Evolutionary conservation across 2,888 invertebrate species (phyloP), one percentile per base, ranked within the genome.

Genomic region (Tridacna crocea): DNA sequence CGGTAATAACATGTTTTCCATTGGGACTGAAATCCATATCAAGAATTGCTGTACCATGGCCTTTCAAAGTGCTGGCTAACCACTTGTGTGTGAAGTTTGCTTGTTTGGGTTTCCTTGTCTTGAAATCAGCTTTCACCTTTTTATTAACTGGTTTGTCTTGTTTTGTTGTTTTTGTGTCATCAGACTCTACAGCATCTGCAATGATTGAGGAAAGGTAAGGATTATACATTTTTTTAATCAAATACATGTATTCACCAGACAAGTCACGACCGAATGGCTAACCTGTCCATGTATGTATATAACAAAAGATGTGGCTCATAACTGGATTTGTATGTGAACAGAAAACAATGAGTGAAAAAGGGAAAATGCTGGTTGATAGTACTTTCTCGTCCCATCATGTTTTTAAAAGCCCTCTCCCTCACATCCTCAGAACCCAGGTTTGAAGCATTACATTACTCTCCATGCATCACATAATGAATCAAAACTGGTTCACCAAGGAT

Each of bases 1-100:
- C 97, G 82, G 97, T 97, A 83, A 97, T 97, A 93, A 98, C 95
- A 93, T 96, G 97, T 95, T 98, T 98, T 88, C 97, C 97, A 95
- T 97, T 98, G 82, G 96, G 96, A 88, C 97, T 97, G 94, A 97
- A 97, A 92, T 97, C 97, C 94, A 98, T 96, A 91, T 97, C 96
- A 26, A 96, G 95, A 68, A 98, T 96, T 2, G 80, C 75, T 48
- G 96, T 96, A 0, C 96, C 96, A 94, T 98, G 98, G 19, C 97
- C 97, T 94, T 98, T 98, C 89, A 98, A 95, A 77, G 97, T 96
- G 85, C 97, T 96, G 48, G 97, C 95, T 86, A 97, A 95, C 97
- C 97, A 98, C n/a, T 96, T 96, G 93, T 97, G 97, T n/a, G 94
- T 94, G 95, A 96, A 96, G 27, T 86, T 84, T 11, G 84, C 81